Evolutionary conservation across 2,888 invertebrate genomes (phyloP).

Genomic region (Podabrus alpinus): DNA sequence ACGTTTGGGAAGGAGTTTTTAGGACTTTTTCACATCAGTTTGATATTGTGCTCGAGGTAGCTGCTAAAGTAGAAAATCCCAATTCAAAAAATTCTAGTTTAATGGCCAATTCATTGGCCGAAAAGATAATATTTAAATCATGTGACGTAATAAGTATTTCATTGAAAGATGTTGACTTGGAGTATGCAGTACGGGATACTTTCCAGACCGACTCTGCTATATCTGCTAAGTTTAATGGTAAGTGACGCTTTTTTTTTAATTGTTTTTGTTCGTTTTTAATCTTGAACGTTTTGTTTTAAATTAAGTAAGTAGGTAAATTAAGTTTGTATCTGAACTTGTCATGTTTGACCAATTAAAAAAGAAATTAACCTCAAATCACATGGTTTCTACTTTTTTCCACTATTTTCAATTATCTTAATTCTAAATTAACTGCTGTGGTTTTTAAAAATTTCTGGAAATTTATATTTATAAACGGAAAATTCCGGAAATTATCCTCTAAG

Average conservation of each 20-base stretch:
- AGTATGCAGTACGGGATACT: slow-evolving; percentile 85
- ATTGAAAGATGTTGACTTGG: slow-evolving; percentile 84
- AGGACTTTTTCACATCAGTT: slow-evolving; percentile 87
- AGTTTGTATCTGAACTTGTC: background rate
- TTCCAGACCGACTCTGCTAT: slow-evolving; percentile 91
- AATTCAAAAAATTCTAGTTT: slow-evolving; percentile 58
- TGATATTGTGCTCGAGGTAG: slow-evolving; percentile 85
- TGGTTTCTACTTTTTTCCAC: too few relatives aligned
- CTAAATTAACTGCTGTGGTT: too few relatives aligned
- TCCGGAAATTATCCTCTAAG: too few relatives aligned
- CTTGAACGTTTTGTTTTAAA: background rate
- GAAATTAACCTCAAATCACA: background rate
- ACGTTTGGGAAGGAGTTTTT: slow-evolving; percentile 84
- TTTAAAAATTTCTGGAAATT: too few relatives aligned
- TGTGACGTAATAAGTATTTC: slow-evolving; percentile 83
- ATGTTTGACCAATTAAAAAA: background rate
- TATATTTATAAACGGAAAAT: too few relatives aligned
- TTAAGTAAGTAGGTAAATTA: too few relatives aligned
- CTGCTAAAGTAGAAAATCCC: slow-evolving; percentile 77
- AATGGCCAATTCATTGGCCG: slow-evolving; percentile 71
- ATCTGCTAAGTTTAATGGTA: slow-evolving; percentile 79
- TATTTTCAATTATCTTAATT: too few relatives aligned
- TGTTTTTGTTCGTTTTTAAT: background rate
- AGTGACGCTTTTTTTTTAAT: slow-evolving; percentile 34
- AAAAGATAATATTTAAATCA: slow-evolving; percentile 82